These are phyloP conservation scores for Schizaphis graminum DNA, from an alignment of 2,888 invertebrate species.

Conservation along the genomic window DNA sequence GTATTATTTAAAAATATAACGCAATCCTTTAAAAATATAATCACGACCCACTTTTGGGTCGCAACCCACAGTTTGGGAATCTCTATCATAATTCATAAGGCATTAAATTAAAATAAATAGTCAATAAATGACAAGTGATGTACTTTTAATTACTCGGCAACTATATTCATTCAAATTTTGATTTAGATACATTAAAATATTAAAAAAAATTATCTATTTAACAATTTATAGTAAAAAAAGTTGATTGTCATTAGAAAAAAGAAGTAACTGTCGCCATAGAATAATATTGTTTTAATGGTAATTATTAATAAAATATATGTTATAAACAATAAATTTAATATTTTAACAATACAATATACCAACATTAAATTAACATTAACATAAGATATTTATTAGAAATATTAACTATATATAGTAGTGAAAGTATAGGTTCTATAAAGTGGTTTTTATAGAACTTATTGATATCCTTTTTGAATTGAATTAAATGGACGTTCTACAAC, in stretches of 20 bases:
- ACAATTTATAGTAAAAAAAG: not conserved
- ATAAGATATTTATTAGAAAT: not conserved
- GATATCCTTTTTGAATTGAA: conserved; percentile 4
- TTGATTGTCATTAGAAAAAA: not conserved
- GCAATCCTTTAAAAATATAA: no score
- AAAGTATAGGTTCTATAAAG: conserved; percentile 15
- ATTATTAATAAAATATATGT: not conserved
- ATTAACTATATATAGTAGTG: not conserved
- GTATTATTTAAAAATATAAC: no score
- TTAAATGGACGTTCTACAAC: conserved; percentile 31
- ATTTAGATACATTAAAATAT: not conserved
- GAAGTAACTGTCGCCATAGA: not conserved
- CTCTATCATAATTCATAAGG: no score
- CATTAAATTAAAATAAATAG: no score
- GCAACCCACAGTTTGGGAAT: no score
- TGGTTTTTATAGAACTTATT: conserved; percentile 21
- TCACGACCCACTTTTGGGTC: no score
- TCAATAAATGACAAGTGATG: no score
- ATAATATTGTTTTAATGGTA: not conserved
- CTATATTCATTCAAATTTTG: not conserved
- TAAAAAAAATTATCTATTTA: not conserved
- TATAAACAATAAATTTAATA: not conserved
- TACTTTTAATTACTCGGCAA: not conserved
- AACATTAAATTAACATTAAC: not conserved
- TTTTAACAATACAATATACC: not conserved